These are phyloP conservation scores for Balaenoptera acutorostrata DNA, from an alignment of 2,113 vertebrate genomes.

Conservation along the genomic window DNA sequence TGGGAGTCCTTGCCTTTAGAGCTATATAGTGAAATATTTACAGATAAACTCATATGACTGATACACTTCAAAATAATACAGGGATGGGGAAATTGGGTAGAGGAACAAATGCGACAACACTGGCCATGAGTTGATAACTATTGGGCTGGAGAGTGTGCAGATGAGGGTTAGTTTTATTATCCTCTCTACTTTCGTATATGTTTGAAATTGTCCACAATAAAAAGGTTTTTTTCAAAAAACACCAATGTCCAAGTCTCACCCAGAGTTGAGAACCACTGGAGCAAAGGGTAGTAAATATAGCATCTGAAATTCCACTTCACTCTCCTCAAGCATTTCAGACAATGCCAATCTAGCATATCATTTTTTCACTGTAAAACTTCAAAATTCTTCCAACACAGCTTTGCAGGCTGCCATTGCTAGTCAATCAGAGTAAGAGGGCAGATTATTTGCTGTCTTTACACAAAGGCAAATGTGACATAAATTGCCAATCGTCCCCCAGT, in stretches of 20 bases:
- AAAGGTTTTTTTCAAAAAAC: not conserved
- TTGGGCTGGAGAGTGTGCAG: not conserved
- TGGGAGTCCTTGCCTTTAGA: not conserved
- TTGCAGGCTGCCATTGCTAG: not conserved
- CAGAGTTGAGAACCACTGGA: not conserved
- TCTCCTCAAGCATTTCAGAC: not conserved
- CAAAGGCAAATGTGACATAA: not conserved
- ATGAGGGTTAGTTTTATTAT: not conserved
- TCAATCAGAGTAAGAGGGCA: not conserved
- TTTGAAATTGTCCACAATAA: not conserved
- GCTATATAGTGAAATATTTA: not conserved
- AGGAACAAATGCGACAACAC: not conserved
- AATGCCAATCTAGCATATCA: not conserved
- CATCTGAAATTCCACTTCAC: not conserved
- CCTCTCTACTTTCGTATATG: not conserved
- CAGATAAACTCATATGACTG: not conserved
- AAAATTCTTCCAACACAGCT: not conserved
- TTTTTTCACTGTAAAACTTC: not conserved
- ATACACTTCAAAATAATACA: not conserved
- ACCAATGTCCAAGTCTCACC: not conserved
- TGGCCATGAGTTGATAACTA: not conserved
- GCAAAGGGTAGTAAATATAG: not conserved
- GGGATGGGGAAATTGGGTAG: not conserved
- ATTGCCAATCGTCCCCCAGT: not conserved
- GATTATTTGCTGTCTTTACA: not conserved